These are phyloP conservation scores for Notodonta dromedarius DNA, from an alignment of 2,888 invertebrate species.

Conservation along the genomic window DNA sequence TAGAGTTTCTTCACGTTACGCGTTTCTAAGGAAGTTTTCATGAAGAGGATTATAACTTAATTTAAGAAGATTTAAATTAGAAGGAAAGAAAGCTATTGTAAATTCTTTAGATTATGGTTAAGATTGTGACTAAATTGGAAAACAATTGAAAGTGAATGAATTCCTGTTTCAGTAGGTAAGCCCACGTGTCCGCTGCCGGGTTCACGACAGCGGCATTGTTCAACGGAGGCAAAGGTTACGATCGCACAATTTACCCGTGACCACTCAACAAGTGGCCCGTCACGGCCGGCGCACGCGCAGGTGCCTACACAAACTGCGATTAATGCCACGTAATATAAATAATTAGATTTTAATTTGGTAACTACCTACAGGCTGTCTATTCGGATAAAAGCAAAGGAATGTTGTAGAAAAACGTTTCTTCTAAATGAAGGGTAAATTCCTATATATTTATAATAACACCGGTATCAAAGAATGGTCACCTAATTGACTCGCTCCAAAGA, in stretches of 20 bases:
- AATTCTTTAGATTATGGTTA: too few relatives aligned
- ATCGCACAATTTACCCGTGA: neutral
- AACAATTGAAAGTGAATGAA: neutral
- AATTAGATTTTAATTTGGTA: too few relatives aligned
- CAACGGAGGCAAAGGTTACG: slow-evolving; percentile 1
- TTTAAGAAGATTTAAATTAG: too few relatives aligned
- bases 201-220: neutral
- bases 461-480: neutral
- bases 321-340: too few relatives aligned
- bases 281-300: slow-evolving; percentile 25
- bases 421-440: neutral
- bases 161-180: neutral
- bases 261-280: slow-evolving; percentile 8
- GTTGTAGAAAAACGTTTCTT: too few relatives aligned
- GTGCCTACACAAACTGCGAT: slow-evolving; percentile 8
- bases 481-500: neutral
- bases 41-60: too few relatives aligned
- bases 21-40: too few relatives aligned
- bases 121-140: too few relatives aligned
- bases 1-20: too few relatives aligned
- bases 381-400: too few relatives aligned
- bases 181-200: neutral
- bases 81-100: too few relatives aligned
- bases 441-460: neutral
- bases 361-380: too few relatives aligned